Base-by-base conservation (phyloP, 2,797 vertebrate species). In the Pagetopsis macropterus region DNA sequence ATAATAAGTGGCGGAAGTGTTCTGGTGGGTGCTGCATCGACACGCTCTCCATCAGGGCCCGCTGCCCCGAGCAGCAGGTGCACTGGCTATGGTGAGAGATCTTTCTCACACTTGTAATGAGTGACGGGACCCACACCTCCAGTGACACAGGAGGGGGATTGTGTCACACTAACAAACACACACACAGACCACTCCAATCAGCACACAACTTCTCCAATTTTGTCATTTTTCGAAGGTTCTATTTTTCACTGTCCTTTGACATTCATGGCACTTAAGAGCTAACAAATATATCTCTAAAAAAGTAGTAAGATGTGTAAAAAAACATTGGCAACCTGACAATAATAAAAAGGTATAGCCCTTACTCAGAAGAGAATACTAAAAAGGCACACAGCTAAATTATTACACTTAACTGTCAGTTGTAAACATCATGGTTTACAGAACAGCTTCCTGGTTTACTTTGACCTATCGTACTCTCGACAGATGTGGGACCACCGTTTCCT, bases 81-180 rank as follows among this genome's bases (percentile, higher is more conserved):
- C 62, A n/a, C 56, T 13, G 65, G 69, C 65, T 55, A 70, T 78
- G 79, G 86, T 86, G 88, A 83, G 77, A 87, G 69, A 88, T 80
- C 70, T 70, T 72, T 74, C 74, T 65, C 72, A 85, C 82, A 84
- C 84, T 70, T 79, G 64, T 78, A 77, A 89, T 89, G 81, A 91
- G 85, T 83, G 84, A 89, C 60, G 45, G 68, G 78, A 78, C 61
- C 69, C 67, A 75, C 67, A 67, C 67, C 41, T 82, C 82, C 62
- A 49, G 69, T 3, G 3, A 60, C 70, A 72, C 58, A 57, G 57
- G 33, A 51, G 70, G 65, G n/a, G 5, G 73, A 60, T 23, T 45
- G 44, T 55, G 68, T 17, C 55, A 37, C 23, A 45, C 23, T 46
- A 48, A 57, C 70, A 40, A n/a, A 48, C 16, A 49, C 70, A 16